Base-by-base conservation (phyloP, 2,888 invertebrate species). In the Drosophila paucipuncta region DNA sequence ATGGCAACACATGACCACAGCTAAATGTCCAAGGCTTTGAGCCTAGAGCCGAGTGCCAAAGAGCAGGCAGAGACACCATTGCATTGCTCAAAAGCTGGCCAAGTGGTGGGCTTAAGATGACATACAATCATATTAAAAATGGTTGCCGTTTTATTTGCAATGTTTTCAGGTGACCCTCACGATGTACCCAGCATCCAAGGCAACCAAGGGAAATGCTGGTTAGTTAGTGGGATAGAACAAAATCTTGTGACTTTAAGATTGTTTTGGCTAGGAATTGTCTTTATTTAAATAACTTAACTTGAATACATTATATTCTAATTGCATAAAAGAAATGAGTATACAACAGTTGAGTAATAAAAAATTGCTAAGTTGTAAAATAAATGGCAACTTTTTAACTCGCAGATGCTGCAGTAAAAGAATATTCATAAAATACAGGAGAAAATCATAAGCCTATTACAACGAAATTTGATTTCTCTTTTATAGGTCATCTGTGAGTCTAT, bases 91-190 rank as follows among this genome's bases (percentile, higher is more conserved):
- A 67, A 49, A 61, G 55, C 62, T 76, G 63, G 65, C 78, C 54
- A 81, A 62, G 76, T 82, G 76, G 88, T 80, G 75, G 83, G 89
- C 90, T 86, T 86, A 86, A 87, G 86, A 91, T 91, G 91, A 90
- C 91, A 91, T 81, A 91, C 92, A 91, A 91, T 91, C 87, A 89
- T 87, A 87, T 91, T 91, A 91, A 91, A 91, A 91, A 91, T 91
- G 91, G 91, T 86, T 89, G 92, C 91, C 89, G 87, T 91, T 91
- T 91, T 84, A 79, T 82, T 84, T 85, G 89, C 91, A 82, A 91
- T 90, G 80, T 91, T 86, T 90, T 86, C 71, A 76, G 85, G 82
- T 91, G 88, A 89, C 88, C 88, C 86, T 90, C 53, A 39, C 39
- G 62, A 47, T 59, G 41, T 75, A 58, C 69, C 60, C 77, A 76